Conservation (phyloP, 2,797 vertebrate genomes). For the Buceros bicornis region DNA sequence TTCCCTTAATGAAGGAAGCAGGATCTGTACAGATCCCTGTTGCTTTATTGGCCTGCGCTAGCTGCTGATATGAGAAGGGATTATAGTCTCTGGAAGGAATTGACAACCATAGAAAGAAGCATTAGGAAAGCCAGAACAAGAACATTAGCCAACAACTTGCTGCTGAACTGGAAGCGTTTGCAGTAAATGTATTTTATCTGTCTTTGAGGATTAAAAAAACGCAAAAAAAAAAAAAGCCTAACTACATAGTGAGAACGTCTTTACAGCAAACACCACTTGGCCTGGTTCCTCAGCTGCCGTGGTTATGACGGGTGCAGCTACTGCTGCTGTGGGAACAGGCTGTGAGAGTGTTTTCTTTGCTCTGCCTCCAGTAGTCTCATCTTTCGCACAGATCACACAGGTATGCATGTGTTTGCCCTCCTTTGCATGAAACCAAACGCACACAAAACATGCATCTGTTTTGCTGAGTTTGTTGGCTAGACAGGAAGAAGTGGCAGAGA, state of each 20-base stretch:
- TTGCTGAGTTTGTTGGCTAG: background rate
- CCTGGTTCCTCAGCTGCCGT: conserved; percentile 56
- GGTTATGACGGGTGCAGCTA: conserved; percentile 51
- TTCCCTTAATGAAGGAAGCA: background rate
- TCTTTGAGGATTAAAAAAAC: conserved; percentile 24
- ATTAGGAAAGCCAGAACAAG: background rate
- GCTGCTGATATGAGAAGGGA: conserved; percentile 22
- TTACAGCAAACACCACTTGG: conserved; percentile 69
- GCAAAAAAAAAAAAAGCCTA: background rate
- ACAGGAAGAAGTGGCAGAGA: background rate
- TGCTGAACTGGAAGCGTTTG: background rate
- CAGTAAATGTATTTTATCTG: conserved; percentile 32
- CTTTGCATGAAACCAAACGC: conserved; percentile 2
- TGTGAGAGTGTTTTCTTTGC: conserved; percentile 10
- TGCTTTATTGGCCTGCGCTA: conserved; percentile 36
- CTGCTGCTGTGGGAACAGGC: conserved; percentile 41
- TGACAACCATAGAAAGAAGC: background rate
- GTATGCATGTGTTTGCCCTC: background rate
- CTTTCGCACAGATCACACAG: background rate
- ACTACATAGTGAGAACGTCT: conserved; percentile 41
- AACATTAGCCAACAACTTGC: background rate
- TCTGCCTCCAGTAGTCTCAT: conserved; percentile 24
- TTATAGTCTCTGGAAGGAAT: conserved; percentile 28
- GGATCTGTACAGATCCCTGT: conserved; percentile 15
- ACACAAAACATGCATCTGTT: background rate